A percentile compares a stretch with the other conserved stretches of the same genome.
Evolutionary conservation across 1,140 invertebrate species (phyloP).

Genomic region (Penaeus indicus): DNA sequence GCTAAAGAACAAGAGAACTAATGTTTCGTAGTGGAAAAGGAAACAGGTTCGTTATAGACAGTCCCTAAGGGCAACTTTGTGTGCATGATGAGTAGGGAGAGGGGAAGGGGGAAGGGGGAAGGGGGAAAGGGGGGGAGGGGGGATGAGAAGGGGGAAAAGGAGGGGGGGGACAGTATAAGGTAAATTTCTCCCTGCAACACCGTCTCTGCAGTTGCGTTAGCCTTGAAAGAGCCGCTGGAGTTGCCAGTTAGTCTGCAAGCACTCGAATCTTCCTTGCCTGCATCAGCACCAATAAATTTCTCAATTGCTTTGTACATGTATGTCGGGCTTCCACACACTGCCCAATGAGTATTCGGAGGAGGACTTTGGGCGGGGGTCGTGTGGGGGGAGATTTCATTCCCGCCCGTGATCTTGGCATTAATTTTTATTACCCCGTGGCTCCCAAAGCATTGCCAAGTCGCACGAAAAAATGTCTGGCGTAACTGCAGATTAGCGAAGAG

Average conservation of each 20-base stretch:
- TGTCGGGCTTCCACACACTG: not conserved
- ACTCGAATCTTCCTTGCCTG: conserved; percentile 26
- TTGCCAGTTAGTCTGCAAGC: conserved; percentile 48
- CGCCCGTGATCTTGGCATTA: conserved; percentile 30
- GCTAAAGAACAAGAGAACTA: not conserved
- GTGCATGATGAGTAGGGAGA: not conserved
- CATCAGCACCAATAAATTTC: conserved; percentile 29
- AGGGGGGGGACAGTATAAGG: conserved; percentile 46
- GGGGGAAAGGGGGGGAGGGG: not conserved
- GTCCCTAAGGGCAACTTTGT: too few relatives aligned
- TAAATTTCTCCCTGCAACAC: conserved; percentile 48
- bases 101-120: not conserved
- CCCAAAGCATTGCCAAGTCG: conserved; percentile 31
- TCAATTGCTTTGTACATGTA: not conserved
- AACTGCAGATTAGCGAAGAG: conserved; percentile 20
- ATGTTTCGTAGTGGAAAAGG: not conserved
- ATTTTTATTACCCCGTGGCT: conserved; percentile 37
- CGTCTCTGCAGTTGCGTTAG: conserved; percentile 48
- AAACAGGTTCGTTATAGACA: not conserved
- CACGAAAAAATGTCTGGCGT: conserved; percentile 39
- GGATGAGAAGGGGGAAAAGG: not conserved
- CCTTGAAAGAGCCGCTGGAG: conserved; percentile 49
- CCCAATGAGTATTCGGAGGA: not conserved
- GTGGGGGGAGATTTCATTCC: not conserved
- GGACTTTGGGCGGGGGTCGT: not conserved